Evolutionary conservation across 2,797 vertebrate species (phyloP).

Genomic region (Ambastaia sidthimunki): DNA sequence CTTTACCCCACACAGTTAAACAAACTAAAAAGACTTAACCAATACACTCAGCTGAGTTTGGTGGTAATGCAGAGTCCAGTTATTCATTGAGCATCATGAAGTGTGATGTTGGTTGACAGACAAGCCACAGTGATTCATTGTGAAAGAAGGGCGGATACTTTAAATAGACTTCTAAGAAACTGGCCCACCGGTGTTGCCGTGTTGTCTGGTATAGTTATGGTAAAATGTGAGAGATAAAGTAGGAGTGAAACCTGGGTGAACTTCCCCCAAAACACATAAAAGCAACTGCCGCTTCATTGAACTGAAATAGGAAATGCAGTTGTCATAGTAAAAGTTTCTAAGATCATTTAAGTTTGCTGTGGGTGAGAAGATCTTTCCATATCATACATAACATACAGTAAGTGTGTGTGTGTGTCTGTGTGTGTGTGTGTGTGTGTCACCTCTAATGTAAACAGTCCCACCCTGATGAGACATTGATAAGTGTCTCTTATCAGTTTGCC

Average conservation of each 20-base stretch:
- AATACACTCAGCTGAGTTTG: not conserved
- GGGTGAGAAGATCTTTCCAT: not conserved
- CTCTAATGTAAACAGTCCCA: constrained; percentile 26
- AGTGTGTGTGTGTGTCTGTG: constrained; percentile 23
- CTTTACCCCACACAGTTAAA: not conserved
- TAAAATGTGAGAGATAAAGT: constrained; percentile 30
- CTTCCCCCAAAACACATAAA: constrained; percentile 8
- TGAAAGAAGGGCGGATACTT: constrained; percentile 7
- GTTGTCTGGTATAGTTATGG: not conserved
- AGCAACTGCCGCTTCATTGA: not conserved
- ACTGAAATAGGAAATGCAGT: not conserved
- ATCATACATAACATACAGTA: too few relatives aligned
- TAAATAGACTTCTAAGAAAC: constrained; percentile 35
- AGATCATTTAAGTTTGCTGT: not conserved
- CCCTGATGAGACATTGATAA: not conserved
- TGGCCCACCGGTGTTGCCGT: not conserved
- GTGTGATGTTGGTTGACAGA: constrained; percentile 13
- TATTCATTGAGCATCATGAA: not conserved
- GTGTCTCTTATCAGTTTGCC: not conserved
- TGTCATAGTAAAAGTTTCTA: constrained; percentile 4
- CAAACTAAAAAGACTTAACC: not conserved
- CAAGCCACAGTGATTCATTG: not conserved
- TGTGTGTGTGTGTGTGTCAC: constrained; percentile 23
- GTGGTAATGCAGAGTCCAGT: not conserved
- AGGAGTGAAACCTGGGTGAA: not conserved